These are phyloP conservation scores for Siphamia tubifer DNA, from an alignment of 2,113 vertebrate genomes.

Conservation along the genomic window DNA sequence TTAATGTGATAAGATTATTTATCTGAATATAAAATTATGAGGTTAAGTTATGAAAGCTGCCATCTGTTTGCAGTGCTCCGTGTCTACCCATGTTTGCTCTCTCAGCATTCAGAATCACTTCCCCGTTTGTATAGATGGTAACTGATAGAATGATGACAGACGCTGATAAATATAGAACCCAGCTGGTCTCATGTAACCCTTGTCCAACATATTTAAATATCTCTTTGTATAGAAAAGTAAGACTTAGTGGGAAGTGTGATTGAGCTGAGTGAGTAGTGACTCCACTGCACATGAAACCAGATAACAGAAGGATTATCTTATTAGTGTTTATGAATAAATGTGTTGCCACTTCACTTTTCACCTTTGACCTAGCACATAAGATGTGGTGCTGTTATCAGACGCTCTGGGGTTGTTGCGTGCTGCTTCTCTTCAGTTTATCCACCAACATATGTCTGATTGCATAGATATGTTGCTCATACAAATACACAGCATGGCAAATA, in stretches of 20 bases:
- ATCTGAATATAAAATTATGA: too few relatives aligned
- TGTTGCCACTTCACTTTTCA: neutral
- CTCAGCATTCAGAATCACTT: conserved; percentile 2
- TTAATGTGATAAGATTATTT: too few relatives aligned
- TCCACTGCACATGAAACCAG: too few relatives aligned
- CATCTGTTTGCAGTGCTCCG: neutral
- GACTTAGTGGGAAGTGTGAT: neutral
- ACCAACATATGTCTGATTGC: too few relatives aligned
- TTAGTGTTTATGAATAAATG: too few relatives aligned
- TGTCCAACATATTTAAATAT: neutral
- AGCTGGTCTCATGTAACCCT: neutral
- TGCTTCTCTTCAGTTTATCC: neutral
- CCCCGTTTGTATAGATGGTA: conserved; percentile 4
- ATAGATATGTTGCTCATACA: too few relatives aligned
- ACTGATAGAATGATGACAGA: neutral
- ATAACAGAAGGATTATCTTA: too few relatives aligned
- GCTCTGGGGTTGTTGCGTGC: too few relatives aligned
- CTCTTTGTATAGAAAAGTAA: neutral
- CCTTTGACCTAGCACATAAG: neutral
- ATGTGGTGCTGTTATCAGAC: neutral
- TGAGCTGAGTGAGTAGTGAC: neutral
- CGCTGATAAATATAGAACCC: neutral
- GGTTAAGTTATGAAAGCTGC: too few relatives aligned
- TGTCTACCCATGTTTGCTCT: neutral
- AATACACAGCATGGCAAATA: too few relatives aligned